Base-by-base conservation (phyloP, 2,113 vertebrate genomes). In the Melanocharis versteri region DNA sequence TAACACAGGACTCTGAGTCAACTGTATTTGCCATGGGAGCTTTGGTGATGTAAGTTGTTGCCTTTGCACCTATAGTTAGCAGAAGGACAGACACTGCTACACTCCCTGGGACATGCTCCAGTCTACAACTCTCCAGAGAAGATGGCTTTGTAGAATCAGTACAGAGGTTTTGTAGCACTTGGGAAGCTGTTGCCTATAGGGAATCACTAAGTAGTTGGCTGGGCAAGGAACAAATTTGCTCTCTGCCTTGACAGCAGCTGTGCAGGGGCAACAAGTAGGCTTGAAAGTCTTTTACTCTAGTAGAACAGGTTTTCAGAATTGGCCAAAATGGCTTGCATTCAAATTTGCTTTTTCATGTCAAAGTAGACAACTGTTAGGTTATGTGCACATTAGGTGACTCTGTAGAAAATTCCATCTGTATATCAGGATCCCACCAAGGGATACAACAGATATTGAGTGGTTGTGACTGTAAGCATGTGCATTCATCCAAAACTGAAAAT, bases 91-190 rank as follows among this genome's bases (percentile, higher is more conserved):
- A 44, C 4, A 42, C 5, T 69, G 71, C 58, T 23, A 13, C 28
- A 30, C 8, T 60, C 54, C 19, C 77, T 57, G 28, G n/a, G 24
- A 24, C 54, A 45, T 9, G 30, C 15, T 69, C 22, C n/a, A 44
- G 22, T 12, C 27, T 4, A 2, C 0, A 1, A 48, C 8, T 10
- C 4, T 37, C 13, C 42, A 61, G 72, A 61, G 31, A 87, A 62
- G 35, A 35, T 53, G n/a, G 37, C 20, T 89, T 70, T 77, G 13
- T n/a, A 72, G 64, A 64, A 42, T 54, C 16, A 51, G 16, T 30
- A 21, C 27, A 51, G n/a, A 53, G 31, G 37, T 35, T 85, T 15
- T 37, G 10, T 28, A 64, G 35, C 31, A 28, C 30, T 40, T 37
- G 13, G 26, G 31, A 71, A 94, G 24, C 7, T 64, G 51, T 33